Base-by-base conservation (phyloP, 1,140 invertebrate species). In the Zelostemma sp. region DNA sequence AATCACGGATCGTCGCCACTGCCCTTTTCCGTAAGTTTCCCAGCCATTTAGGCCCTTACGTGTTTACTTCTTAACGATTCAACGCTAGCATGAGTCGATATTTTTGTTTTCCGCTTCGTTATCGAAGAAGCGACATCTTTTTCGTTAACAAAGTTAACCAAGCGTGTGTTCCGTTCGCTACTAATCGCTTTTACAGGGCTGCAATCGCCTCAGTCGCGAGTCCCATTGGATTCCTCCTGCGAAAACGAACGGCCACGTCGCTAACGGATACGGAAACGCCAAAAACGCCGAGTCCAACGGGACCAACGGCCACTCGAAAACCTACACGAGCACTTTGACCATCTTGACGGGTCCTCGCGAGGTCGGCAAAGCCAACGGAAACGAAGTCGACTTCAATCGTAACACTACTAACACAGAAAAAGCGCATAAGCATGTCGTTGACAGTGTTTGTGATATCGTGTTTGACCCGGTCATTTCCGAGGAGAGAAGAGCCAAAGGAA, bases 141-240 rank as follows among this genome's bases (percentile, higher is more conserved):
- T 8, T 58, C 11, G 46, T 58, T 38, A 25, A 47, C 49, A 60
- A 68, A 55, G 12, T 70, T 76, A 75, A 80, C 75, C 62, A 55
- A 62, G 64, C 53, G 76, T 77, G 78, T 78, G 79, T 70, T 67
- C 55, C 70, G 71, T 69, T 75, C 63, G 78, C 76, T 67, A 81
- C 80, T 81, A 79, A 84, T 80, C 76, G 75, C 80, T 84, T 85
- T 84, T 84, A 14, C 80, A 85, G 82, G 73, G 64, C 11, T 75
- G 69, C 74, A 72, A 76, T 67, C 66, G 71, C 18, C 38, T 73
- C 70, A 77, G 74, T 51, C 75, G 73, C 51, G 77, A 77, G 38
- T 60, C 47, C 46, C 68, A 47, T 28, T 63, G 62, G 31, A 58
- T 61, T 18, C 45, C 68, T 5, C 45, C 68, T 5, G 43, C 21